Conservation (phyloP, 2,113 vertebrate species). For the Oryctolagus cuniculus region mOryCun1.1 NC_091434.1:4649001-4649500, state of each 20-base stretch:
- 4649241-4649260: accelerated
- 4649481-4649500: accelerated
- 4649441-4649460: neutral
- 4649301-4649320: accelerated
- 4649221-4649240: neutral
- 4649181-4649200: neutral
- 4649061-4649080: neutral
- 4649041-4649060: accelerated
- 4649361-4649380: neutral
- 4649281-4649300: neutral
- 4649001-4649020: neutral
- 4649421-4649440: too few relatives aligned
- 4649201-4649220: too few relatives aligned
- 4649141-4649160: too few relatives aligned
- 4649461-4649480: accelerated
- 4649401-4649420: neutral
- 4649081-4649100: accelerated
- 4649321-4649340: neutral
- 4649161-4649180: neutral
- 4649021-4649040: neutral
- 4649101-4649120: neutral
- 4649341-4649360: accelerated
- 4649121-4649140: neutral
- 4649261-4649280: conserved; percentile 39
- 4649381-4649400: neutral